These are phyloP conservation scores for Diploscapter pachys DNA, from an alignment of 1,140 invertebrate species.

Conservation along the genomic window DNA sequence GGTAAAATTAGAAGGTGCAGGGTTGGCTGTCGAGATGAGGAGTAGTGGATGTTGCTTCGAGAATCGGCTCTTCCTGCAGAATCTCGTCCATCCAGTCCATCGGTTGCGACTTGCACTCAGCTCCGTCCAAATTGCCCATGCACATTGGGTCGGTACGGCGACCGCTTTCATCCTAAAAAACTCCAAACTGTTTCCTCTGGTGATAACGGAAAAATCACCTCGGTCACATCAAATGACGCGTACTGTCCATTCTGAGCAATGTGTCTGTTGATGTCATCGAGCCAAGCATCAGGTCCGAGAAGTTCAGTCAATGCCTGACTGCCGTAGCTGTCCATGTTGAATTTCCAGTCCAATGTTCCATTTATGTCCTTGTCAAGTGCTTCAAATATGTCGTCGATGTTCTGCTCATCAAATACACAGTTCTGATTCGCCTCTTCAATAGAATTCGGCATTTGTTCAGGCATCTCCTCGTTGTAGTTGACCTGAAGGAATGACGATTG, in stretches of 20 bases:
- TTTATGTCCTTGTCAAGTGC: constrained; percentile 3
- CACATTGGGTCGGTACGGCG: constrained; percentile 13
- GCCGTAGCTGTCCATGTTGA: not conserved
- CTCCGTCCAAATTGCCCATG: constrained; percentile 17
- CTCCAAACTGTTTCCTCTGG: not conserved
- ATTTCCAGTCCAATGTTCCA: not conserved
- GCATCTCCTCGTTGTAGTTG: not conserved
- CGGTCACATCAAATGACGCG: not conserved
- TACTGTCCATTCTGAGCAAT: constrained; percentile 14
- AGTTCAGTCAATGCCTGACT: constrained; percentile 10
- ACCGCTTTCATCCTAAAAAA: constrained; percentile 5
- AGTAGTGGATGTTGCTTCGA: too few species aligned
- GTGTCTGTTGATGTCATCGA: not conserved
- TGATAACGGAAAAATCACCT: not conserved
- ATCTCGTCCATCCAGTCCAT: constrained; percentile 18
- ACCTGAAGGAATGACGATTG: not conserved
- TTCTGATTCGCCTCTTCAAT: not conserved
- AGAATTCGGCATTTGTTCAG: not conserved
- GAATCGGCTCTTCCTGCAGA: constrained; percentile 4
- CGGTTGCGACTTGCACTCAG: not conserved
- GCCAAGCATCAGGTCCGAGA: constrained; percentile 10
- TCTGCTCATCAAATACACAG: not conserved
- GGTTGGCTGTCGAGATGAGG: too few species aligned
- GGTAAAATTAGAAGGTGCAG: too few species aligned
- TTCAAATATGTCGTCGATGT: not conserved